Conservation (phyloP, 2,113 vertebrate species). For the Pseudorasbora parva region DNA sequence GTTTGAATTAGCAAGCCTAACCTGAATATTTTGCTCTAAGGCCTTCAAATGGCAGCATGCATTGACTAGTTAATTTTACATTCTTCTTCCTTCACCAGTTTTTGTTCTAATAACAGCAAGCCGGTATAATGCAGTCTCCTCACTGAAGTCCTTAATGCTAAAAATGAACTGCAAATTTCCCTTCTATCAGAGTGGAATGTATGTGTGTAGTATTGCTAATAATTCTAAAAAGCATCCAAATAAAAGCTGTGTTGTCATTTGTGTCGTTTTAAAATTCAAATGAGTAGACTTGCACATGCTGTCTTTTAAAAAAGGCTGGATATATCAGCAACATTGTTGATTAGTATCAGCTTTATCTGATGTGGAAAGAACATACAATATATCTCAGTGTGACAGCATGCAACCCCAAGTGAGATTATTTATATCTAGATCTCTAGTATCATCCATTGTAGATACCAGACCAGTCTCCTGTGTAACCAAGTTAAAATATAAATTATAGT, state of each 20-base stretch:
- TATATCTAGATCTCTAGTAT: not conserved
- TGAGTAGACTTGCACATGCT: not conserved
- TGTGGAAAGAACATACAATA: not conserved
- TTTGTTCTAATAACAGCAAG: not conserved
- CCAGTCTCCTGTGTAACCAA: too few species aligned
- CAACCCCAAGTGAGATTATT: not conserved
- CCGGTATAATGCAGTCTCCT: not conserved
- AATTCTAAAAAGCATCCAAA: not conserved
- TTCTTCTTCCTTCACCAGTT: not conserved
- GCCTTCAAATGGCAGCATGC: not conserved
- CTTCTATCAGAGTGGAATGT: not conserved
- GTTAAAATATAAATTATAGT: too few species aligned
- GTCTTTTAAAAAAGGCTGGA: not conserved
- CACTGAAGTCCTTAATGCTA: not conserved
- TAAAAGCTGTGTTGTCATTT: not conserved
- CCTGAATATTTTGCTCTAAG: not conserved
- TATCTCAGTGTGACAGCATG: not conserved
- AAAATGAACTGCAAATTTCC: not conserved
- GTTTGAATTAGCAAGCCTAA: not conserved
- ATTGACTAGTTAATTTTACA: not conserved
- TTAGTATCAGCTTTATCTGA: not conserved
- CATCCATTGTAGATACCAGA: not conserved
- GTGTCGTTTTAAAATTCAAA: not conserved
- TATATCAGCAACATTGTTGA: not conserved
- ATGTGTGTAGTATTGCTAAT: not conserved